Conservation (phyloP, 2,113 vertebrate species). For the Corapipo altera region DNA sequence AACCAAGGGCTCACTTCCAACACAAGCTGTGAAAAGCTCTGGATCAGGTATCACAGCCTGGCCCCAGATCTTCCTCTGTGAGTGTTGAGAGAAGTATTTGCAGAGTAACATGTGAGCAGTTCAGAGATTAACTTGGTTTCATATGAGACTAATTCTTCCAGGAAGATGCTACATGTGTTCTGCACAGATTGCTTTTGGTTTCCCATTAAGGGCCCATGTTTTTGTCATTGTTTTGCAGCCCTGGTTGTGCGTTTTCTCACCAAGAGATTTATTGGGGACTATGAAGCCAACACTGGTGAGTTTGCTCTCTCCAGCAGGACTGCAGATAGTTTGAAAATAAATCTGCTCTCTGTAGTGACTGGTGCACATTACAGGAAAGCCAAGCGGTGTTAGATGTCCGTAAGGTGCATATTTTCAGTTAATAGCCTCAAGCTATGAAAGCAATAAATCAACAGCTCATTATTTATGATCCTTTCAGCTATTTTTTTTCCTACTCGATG, state of each 20-base stretch:
- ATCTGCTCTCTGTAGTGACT: not conserved
- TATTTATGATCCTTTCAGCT: conserved; percentile 48
- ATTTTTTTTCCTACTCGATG: not conserved
- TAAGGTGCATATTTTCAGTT: conserved; percentile 59
- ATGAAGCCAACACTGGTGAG: conserved; percentile 92
- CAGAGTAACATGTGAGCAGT: not conserved
- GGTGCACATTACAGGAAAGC: not conserved
- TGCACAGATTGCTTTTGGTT: not conserved
- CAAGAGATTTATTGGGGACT: conserved; percentile 92
- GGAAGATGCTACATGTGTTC: not conserved
- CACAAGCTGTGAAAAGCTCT: not conserved
- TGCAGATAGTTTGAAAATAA: not conserved
- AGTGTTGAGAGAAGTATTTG: not conserved
- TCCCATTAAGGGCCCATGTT: not conserved
- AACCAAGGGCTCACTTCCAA: not conserved
- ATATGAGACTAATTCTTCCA: not conserved
- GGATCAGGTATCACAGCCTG: not conserved
- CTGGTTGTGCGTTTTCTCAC: conserved; percentile 90
- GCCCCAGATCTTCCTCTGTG: not conserved
- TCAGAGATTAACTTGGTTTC: not conserved
- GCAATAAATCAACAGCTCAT: conserved; percentile 54
- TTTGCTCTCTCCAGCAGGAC: not conserved
- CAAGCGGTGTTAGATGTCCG: conserved; percentile 30
- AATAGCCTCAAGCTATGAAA: conserved; percentile 50
- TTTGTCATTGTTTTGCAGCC: conserved; percentile 71